Evolutionary conservation across 2,797 vertebrate genomes (phyloP).

Genomic region (Coregonus ussuriensis): DNA sequence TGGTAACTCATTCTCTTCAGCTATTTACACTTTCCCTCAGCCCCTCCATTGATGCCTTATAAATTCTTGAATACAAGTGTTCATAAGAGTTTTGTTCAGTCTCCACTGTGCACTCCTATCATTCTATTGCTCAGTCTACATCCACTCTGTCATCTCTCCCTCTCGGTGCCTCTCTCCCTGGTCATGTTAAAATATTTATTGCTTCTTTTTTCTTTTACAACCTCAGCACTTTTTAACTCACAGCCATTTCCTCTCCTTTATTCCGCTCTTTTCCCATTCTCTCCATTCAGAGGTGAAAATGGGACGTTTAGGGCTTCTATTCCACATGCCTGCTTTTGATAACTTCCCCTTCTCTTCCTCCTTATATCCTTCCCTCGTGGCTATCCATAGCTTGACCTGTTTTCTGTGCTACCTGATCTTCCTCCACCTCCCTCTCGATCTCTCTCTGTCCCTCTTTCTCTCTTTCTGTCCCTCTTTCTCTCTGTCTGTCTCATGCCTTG

Average conservation of each 20-base stretch:
- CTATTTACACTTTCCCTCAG: slow-evolving; percentile 72
- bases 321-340: slow-evolving; percentile 24
- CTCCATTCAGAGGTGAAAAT: slow-evolving; percentile 52
- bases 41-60: slow-evolving; percentile 60
- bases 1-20: slow-evolving; percentile 48
- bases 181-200: slow-evolving; percentile 81
- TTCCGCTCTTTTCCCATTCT: slow-evolving; percentile 39
- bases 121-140: slow-evolving; percentile 67
- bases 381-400: slow-evolving; percentile 29
- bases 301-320: slow-evolving; percentile 40
- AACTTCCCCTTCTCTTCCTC: slow-evolving; percentile 38
- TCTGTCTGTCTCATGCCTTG: slow-evolving; percentile 67
- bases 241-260: slow-evolving; percentile 40
- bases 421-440: background rate
- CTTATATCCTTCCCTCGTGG: slow-evolving; percentile 28
- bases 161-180: slow-evolving; percentile 61
- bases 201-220: slow-evolving; percentile 76
- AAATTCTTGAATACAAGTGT: slow-evolving; percentile 68
- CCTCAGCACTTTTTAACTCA: slow-evolving; percentile 52
- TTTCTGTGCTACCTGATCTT: slow-evolving; percentile 17
- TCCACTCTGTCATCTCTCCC: slow-evolving; percentile 68
- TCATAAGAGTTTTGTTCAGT: slow-evolving; percentile 65
- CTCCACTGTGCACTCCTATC: slow-evolving; percentile 57
- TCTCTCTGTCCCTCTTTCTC: background rate
- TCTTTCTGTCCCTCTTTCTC: no score